phyloP scores from a whole-genome alignment of 2,888 invertebrate genomes.

The Perizoma flavofasciatum region DNA sequence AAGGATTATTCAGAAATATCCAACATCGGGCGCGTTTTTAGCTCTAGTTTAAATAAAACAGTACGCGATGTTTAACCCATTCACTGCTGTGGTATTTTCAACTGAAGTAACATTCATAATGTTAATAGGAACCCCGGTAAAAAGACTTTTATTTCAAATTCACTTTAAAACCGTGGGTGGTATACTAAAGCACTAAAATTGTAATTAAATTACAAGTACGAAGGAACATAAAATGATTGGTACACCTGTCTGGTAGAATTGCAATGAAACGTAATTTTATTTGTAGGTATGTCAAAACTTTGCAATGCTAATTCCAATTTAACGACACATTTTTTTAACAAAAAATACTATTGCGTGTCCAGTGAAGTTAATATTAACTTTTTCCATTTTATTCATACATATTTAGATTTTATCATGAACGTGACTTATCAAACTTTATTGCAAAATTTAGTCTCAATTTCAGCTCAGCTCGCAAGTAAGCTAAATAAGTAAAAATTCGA shows the following conservation, averaged over 20 bases:
- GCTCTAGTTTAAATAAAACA: too few relatives aligned
- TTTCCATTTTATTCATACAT: too few relatives aligned
- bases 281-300: conserved; percentile 3
- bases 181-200: conserved; percentile 4
- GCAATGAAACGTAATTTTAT: conserved; percentile 5
- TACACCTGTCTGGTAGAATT: conserved; percentile 9
- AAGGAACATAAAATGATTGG: conserved; percentile 16
- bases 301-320: conserved; percentile 3
- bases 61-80: neutral
- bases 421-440: too few relatives aligned
- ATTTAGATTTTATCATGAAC: too few relatives aligned
- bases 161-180: conserved; percentile 12
- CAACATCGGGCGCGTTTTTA: too few relatives aligned
- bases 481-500: too few relatives aligned
- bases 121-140: neutral
- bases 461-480: too few relatives aligned
- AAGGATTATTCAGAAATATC: too few relatives aligned
- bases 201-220: conserved; percentile 14
- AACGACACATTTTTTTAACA: neutral
- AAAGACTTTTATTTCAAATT: neutral
- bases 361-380: too few relatives aligned
- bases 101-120: neutral
- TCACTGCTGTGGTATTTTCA: neutral
- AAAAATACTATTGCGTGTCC: too few relatives aligned
- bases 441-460: too few relatives aligned